These are phyloP conservation scores for Hedya salicella DNA, from an alignment of 2,888 invertebrate genomes.

Conservation along the genomic window DNA sequence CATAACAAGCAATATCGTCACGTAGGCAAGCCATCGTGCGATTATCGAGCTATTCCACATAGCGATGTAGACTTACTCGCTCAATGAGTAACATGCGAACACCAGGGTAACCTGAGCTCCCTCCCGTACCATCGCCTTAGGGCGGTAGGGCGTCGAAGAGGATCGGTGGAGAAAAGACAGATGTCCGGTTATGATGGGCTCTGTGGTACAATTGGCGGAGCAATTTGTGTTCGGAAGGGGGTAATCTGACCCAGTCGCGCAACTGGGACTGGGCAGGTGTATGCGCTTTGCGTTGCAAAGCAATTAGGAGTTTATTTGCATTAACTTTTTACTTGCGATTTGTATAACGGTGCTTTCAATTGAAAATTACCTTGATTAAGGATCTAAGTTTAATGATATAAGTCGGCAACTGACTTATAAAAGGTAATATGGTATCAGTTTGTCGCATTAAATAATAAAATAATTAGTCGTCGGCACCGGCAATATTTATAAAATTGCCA, in stretches of 20 bases:
- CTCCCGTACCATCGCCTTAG: conserved; percentile 45
- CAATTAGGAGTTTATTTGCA: conserved; percentile 31
- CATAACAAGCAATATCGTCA: conserved; percentile 41
- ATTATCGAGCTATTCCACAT: conserved; percentile 49
- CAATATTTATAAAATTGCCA: too few relatives aligned
- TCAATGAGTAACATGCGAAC: conserved; percentile 53
- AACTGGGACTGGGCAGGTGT: conserved; percentile 45
- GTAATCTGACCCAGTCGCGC: conserved; percentile 51
- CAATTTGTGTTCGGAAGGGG: conserved; percentile 56
- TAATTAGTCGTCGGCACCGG: too few relatives aligned
- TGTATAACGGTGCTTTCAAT: conserved; percentile 6
- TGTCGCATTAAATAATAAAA: too few relatives aligned
- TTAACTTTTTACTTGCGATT: conserved; percentile 35
- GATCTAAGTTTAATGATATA: background rate
- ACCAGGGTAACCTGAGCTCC: conserved; percentile 51
- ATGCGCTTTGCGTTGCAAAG: conserved; percentile 30
- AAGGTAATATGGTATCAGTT: too few relatives aligned
- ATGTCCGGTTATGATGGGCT: conserved; percentile 53
- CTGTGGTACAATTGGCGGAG: conserved; percentile 50
- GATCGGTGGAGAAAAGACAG: conserved; percentile 46
- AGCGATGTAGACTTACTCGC: conserved; percentile 50
- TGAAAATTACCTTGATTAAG: background rate
- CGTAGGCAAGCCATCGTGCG: conserved; percentile 45
- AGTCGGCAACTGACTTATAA: background rate
- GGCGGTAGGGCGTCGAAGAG: conserved; percentile 43